Evolutionary conservation across 2,797 vertebrate species (phyloP), one percentile per base, ranked within the genome.

Genomic region (Sebastes steindachneri): DNA sequence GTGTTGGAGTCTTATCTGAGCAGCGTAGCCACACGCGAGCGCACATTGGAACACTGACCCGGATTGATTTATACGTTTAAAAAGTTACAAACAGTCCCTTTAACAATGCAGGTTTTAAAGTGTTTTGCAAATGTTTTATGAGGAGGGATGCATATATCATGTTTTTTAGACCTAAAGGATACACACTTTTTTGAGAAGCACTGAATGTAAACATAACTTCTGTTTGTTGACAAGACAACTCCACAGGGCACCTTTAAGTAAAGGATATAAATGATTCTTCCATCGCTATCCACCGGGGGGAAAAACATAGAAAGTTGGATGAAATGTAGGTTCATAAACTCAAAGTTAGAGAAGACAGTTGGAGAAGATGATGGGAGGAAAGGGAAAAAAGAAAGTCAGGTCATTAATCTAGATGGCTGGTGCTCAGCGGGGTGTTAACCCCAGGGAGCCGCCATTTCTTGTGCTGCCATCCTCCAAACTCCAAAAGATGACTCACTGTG

Each of bases 401-500:
- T 77, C 68, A 85, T 92, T 89, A 80, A 83, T 87, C 73, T 62
- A 60, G 33, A 77, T 66, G 83, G 73, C 76, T 88, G 79, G 53
- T 73, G 69, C 80, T 81, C 82, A 80, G 84, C 29, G 7, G 81
- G 85, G 63, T 68, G 74, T 68, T 75, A 73, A 60, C 77, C 65
- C 31, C 74, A 45, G 82, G 77, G 79, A 80, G 77, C 45, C 17
- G 60, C 73, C 75, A 77, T 85, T 79, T 79, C 82, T 87, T 77
- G 29, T 35, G 68, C 71, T 75, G 83, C 67, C 80, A 76, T 88
- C 54, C 69, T 76, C 77, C 68, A 48, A 76, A 82, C 73, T 82
- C 75, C 70, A 83, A 88, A 85, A 37, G 77, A 89, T 90, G 89
- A 92, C 77, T 92, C 91, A 93, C 73, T 41, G 37, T 41, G 45